Percentiles rank a stretch among this genome's conserved stretches.
Evolutionary conservation across 2,113 vertebrate genomes (phyloP).

Genomic region (Leucosticte australis): DNA sequence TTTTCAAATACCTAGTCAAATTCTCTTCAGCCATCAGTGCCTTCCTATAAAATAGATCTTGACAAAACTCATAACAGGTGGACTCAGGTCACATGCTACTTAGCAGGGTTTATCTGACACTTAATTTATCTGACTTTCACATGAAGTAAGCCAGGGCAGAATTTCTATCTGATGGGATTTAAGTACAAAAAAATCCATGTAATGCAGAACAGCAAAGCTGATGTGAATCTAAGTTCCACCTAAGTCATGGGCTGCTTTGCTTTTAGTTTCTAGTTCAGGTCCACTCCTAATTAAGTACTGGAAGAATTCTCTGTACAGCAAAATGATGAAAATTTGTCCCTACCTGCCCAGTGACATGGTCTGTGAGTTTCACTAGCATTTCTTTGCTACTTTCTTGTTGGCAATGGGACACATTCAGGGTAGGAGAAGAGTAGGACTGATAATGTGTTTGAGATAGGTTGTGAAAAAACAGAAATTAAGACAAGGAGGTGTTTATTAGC

Average conservation of each 20-base stretch:
- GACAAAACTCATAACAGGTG: not conserved
- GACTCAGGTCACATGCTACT: not conserved
- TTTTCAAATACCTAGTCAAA: not conserved
- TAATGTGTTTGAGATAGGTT: not conserved
- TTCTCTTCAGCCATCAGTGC: not conserved
- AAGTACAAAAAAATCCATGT: not conserved
- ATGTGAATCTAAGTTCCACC: not conserved
- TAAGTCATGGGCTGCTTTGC: not conserved
- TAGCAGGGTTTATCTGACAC: not conserved
- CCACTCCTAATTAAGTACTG: not conserved
- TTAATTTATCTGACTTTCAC: slow-evolving; percentile 4
- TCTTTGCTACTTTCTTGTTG: not conserved
- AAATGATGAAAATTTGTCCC: not conserved
- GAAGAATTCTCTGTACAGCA: not conserved
- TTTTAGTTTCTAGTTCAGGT: not conserved
- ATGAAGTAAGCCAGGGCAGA: not conserved
- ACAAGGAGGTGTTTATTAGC: not conserved
- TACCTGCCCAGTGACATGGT: not conserved
- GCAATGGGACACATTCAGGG: not conserved
- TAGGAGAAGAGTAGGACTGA: not conserved
- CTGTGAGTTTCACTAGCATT: not conserved
- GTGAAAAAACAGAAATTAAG: not conserved
- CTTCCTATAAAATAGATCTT: not conserved
- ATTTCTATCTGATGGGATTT: slow-evolving; percentile 1
- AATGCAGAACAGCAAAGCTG: not conserved